Evolutionary conservation across 2,797 vertebrate genomes (phyloP).

Genomic region (Tangara arthus): DNA sequence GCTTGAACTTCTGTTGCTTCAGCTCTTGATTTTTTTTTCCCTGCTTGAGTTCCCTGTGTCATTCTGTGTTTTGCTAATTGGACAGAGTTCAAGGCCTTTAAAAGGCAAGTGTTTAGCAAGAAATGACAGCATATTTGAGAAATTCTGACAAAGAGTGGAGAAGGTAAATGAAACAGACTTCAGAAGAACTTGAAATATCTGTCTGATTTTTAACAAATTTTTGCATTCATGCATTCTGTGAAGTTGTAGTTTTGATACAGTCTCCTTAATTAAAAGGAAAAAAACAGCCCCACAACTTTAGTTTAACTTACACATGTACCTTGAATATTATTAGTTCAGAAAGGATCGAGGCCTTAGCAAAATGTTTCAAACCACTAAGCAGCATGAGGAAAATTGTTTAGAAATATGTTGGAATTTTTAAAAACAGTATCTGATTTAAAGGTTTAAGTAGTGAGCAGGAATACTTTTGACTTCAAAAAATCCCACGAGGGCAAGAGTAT

Average conservation of each 20-base stretch:
- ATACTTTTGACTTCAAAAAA: background rate
- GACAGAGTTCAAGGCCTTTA: constrained; percentile 18
- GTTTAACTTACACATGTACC: background rate
- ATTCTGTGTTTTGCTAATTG: constrained; percentile 21
- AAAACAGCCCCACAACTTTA: too few species aligned
- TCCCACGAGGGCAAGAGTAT: rapidly evolving
- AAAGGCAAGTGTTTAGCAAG: constrained; percentile 32
- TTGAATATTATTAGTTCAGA: background rate
- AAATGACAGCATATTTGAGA: background rate
- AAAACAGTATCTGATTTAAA: background rate
- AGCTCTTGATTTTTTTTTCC: background rate
- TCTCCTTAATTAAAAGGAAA: background rate
- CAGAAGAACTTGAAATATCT: background rate
- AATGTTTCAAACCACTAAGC: background rate
- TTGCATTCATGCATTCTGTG: background rate
- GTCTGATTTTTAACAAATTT: background rate
- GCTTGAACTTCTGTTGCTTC: background rate
- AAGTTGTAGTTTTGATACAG: background rate
- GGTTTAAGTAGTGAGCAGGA: background rate
- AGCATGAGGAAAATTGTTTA: background rate
- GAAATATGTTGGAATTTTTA: background rate
- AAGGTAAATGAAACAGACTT: constrained; percentile 1
- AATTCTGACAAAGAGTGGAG: background rate
- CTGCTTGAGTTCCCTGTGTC: background rate
- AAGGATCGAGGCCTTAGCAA: background rate